A percentile compares a stretch with the other conserved stretches of the same genome.
These are phyloP conservation scores for Eupelmus urozonus DNA, from an alignment of 2,888 invertebrate species.

Conservation along the genomic window DNA sequence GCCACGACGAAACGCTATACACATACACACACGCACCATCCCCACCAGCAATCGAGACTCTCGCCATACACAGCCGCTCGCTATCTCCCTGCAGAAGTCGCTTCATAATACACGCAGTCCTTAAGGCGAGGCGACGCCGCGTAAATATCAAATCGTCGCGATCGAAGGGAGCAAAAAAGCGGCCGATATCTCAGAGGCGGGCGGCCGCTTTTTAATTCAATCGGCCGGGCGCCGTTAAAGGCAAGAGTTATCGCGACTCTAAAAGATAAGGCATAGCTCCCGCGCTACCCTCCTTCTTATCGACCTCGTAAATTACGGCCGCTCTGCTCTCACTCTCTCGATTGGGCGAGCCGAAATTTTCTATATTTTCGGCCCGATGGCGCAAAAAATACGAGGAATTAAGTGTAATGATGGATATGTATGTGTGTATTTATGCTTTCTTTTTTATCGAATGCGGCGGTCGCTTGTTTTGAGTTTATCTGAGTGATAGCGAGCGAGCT, in stretches of 20 bases:
- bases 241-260: constrained; percentile 46
- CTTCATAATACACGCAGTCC: constrained; percentile 17
- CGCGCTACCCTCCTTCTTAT: constrained; percentile 33
- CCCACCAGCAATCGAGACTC: constrained; percentile 7
- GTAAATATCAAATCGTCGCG: constrained; percentile 44
- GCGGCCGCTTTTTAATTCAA: constrained; percentile 46
- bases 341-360: constrained; percentile 23
- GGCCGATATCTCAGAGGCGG: neutral
- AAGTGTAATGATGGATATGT: constrained; percentile 27
- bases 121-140: constrained; percentile 6
- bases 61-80: neutral
- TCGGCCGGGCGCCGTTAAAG: constrained; percentile 33
- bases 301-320: constrained; percentile 39
- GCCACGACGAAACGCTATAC: neutral
- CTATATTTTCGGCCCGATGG: constrained; percentile 19
- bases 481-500: too few relatives aligned
- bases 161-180: neutral
- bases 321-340: neutral
- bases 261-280: constrained; percentile 32
- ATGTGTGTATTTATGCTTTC: too few relatives aligned
- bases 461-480: constrained; percentile 23
- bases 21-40: too few relatives aligned
- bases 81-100: neutral
- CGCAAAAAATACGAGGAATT: constrained; percentile 28
- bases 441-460: neutral